Percentiles rank a stretch among this genome's conserved stretches.
These are phyloP conservation scores for Troides helena DNA, from an alignment of 2,888 invertebrate genomes.

Conservation along the genomic window DNA sequence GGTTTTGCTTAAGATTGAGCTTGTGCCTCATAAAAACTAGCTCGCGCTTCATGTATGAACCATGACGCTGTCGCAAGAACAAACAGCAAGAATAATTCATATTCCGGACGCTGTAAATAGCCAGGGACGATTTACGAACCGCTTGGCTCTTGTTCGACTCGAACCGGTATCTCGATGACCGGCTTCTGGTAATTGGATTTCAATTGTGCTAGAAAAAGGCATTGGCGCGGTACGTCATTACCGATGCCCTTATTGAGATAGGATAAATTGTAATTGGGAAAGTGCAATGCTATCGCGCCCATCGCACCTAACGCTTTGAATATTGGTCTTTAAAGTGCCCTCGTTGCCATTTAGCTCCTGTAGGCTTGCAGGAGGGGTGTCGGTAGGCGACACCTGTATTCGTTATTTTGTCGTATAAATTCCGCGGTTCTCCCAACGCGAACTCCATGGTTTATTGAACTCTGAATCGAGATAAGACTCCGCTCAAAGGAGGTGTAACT, in stretches of 20 bases:
- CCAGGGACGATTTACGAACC: slow-evolving; percentile 68
- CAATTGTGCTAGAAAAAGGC: slow-evolving; percentile 72
- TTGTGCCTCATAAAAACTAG: slow-evolving; percentile 69
- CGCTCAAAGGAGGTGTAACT: slow-evolving; percentile 56
- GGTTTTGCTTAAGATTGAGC: slow-evolving; percentile 60
- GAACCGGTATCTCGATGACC: slow-evolving; percentile 59
- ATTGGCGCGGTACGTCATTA: slow-evolving; percentile 68
- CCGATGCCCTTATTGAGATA: slow-evolving; percentile 71
- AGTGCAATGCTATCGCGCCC: slow-evolving; percentile 57
- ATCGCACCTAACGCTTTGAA: slow-evolving; percentile 68
- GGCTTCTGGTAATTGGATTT: slow-evolving; percentile 78
- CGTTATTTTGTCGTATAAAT: slow-evolving; percentile 77
- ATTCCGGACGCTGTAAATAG: slow-evolving; percentile 77
- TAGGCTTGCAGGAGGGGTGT: slow-evolving; percentile 68
- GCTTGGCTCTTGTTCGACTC: slow-evolving; percentile 62
- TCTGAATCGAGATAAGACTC: slow-evolving; percentile 62
- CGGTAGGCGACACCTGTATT: slow-evolving; percentile 75
- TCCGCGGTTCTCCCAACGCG: slow-evolving; percentile 62
- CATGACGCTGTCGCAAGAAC: slow-evolving; percentile 76
- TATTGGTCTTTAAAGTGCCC: slow-evolving; percentile 56
- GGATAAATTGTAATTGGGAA: slow-evolving; percentile 75
- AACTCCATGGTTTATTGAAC: slow-evolving; percentile 73
- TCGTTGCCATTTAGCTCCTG: slow-evolving; percentile 67
- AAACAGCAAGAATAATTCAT: slow-evolving; percentile 79
- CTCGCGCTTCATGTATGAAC: slow-evolving; percentile 80